Base-by-base conservation (phyloP, 2,113 vertebrate genomes). In the Eulacestoma nigropectus region DNA sequence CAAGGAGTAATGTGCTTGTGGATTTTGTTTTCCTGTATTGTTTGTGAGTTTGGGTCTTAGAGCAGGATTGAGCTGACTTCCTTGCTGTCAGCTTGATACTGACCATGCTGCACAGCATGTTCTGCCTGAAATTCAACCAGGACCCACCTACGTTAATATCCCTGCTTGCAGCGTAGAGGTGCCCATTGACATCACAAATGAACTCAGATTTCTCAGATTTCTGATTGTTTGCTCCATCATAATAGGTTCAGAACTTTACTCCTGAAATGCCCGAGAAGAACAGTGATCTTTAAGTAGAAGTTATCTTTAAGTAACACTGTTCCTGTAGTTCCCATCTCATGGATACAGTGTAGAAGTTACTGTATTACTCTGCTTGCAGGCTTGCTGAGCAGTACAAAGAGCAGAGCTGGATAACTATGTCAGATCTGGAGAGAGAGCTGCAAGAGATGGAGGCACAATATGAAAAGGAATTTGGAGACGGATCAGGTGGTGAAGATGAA, bases 371-470 rank as follows among this genome's bases (percentile, higher is more conserved):
- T 95, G 6, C 47, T 95, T 69, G 27, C 95, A 99, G 99, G 69
- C 97, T 99, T 95, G 99, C 98, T 1, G 99, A 99, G 81, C 98
- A 99, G 77, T 99, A 99, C 96, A 98, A 98, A 96, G 99, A 99
- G 82, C 99, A 99, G 98, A 99, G 98, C 97, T 99, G 99, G 99
- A 98, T 98, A 18, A 97, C 98, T 11, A 97, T 99, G 98, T 99
- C 99, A 12, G 98, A 98, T 67, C 96, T 99, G 52, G 99, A 99
- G 97, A 99, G 98, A 95, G 99, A 99, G 91, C 97, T 99, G 88
- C 98, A 98, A 97, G 98, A 99, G 97, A 99, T 99, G 84, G 99
- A 99, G 94, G 99, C 99, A 9, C 98, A 98, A 67, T 99, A 99
- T 3, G 98, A 98, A 55, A 97, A 99, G 94, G 98, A 99, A 96